These are phyloP conservation scores for Uromys caudimaculatus DNA, from an alignment of 2,797 vertebrate genomes.

Conservation along the genomic window DNA sequence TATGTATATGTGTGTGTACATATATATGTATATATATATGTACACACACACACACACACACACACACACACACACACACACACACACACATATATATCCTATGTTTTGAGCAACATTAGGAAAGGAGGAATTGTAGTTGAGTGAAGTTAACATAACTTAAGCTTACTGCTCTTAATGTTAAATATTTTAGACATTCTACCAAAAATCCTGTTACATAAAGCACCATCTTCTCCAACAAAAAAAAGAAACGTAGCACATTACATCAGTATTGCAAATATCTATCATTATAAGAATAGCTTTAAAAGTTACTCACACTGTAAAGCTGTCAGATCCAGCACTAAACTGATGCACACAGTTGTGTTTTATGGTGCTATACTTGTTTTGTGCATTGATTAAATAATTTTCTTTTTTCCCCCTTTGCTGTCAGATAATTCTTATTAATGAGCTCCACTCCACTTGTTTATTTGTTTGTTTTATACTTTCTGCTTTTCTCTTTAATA, in stretches of 20 bases:
- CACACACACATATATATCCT: too few relatives aligned
- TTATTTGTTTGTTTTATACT: not conserved
- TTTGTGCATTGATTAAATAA: slow-evolving; percentile 39
- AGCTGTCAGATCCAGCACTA: slow-evolving; percentile 20
- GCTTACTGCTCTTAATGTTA: not conserved
- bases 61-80: too few relatives aligned
- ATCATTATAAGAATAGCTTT: slow-evolving; percentile 50
- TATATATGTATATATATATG: too few relatives aligned
- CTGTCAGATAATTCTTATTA: slow-evolving; percentile 48
- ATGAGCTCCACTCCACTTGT: not conserved
- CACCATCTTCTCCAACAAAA: slow-evolving; percentile 15
- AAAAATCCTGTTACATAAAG: slow-evolving; percentile 47
- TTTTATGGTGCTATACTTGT: not conserved
- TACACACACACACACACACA: too few relatives aligned
- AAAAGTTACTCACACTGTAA: slow-evolving; percentile 48
- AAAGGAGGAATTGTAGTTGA: slow-evolving; percentile 4
- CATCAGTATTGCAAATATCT: slow-evolving; percentile 53
- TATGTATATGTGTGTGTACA: too few relatives aligned
- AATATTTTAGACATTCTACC: slow-evolving; percentile 58
- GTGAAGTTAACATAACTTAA: slow-evolving; percentile 45
- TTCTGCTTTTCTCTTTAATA: slow-evolving; percentile 36
- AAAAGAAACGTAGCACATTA: not conserved
- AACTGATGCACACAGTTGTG: not conserved
- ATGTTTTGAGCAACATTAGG: not conserved
- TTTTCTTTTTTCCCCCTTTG: slow-evolving; percentile 36